A percentile compares a stretch with the other conserved stretches of the same genome.
These are phyloP conservation scores for Halocaridina rubra DNA, from an alignment of 2,888 invertebrate species.

Conservation along the genomic window DNA sequence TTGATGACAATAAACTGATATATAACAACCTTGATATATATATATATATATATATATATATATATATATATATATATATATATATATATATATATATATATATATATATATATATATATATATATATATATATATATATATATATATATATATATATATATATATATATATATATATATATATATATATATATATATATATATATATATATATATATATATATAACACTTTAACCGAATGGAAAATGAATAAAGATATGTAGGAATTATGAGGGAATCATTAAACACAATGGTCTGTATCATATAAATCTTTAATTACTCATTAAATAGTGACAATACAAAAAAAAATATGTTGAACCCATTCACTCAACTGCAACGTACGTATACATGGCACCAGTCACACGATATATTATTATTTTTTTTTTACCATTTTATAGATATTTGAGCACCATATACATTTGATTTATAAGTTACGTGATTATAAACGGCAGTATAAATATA, in stretches of 20 bases:
- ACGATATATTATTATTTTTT: background rate
- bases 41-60: background rate
- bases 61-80: slow-evolving; percentile 14
- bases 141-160: slow-evolving; percentile 10
- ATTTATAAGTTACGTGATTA: background rate
- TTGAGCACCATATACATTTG: slow-evolving; percentile 19
- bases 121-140: slow-evolving; percentile 1
- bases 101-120: background rate
- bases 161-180: slow-evolving; percentile 11
- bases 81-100: background rate
- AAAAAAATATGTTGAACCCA: background rate
- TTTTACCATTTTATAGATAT: slow-evolving; percentile 10
- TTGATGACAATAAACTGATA: no score
- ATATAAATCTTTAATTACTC: background rate
- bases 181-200: no score
- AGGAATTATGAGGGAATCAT: background rate
- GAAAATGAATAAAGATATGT: background rate
- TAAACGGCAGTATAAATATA: background rate
- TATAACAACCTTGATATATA: background rate
- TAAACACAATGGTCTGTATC: background rate
- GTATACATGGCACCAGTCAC: slow-evolving; percentile 28
- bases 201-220: background rate
- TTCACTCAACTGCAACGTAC: slow-evolving; percentile 21
- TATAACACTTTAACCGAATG: background rate
- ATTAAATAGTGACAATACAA: background rate